phyloP scores from a whole-genome alignment of 2,113 vertebrate species.

The Xenopus borealis region DNA sequence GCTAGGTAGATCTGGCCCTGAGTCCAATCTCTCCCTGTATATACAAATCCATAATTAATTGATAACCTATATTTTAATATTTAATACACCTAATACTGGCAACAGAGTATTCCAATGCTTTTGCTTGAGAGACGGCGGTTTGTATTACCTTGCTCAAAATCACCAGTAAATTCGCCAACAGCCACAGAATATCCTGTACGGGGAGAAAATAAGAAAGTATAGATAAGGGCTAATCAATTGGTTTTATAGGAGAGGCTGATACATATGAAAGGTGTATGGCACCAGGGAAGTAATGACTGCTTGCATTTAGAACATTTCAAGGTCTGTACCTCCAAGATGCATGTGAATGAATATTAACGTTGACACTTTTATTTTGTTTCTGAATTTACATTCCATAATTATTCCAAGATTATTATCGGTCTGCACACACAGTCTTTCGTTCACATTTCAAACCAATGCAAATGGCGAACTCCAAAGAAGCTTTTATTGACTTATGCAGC shows the following conservation, averaged over 20 bases:
- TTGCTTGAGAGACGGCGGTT: too few species aligned
- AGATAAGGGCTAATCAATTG: conserved; percentile 34
- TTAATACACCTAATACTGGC: conserved; percentile 10
- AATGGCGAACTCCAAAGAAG: too few species aligned
- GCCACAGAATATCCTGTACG: conserved; percentile 78
- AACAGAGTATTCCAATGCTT: not conserved
- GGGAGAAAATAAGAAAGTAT: conserved; percentile 40
- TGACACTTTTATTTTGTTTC: too few species aligned
- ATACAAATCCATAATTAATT: too few species aligned
- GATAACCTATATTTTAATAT: conserved; percentile 22
- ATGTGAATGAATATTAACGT: not conserved
- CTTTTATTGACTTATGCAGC: too few species aligned
- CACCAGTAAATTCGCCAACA: conserved; percentile 82
- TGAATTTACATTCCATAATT: too few species aligned
- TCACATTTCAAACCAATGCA: too few species aligned
- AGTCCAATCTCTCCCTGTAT: too few species aligned
- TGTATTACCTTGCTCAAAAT: conserved; percentile 78
- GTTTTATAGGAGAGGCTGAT: conserved; percentile 16
- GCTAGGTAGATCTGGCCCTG: too few species aligned
- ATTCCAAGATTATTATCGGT: too few species aligned
- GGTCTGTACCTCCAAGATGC: not conserved
- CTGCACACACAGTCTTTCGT: too few species aligned
- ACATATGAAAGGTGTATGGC: conserved; percentile 20
- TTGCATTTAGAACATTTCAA: not conserved
- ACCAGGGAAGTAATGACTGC: not conserved